Conservation (phyloP, 1,140 invertebrate genomes). For the Phymorhynchus buccinoides region DNA sequence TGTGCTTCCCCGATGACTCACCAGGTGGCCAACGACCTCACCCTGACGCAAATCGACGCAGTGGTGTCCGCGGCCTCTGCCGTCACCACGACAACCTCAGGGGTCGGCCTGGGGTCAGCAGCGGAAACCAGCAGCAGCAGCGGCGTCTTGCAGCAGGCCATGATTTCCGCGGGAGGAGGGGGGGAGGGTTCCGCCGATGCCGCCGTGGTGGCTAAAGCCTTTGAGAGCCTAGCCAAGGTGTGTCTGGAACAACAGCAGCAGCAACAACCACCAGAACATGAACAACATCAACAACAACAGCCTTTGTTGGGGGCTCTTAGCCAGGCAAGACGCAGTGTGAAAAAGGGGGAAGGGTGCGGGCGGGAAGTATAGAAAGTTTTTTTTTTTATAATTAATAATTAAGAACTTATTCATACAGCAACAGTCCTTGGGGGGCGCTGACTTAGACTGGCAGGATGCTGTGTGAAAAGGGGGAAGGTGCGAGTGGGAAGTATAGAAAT, state of each 20-base stretch:
- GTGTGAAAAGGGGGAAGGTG: no score
- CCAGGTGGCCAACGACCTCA: slow-evolving; percentile 7
- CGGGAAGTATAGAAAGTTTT: no score
- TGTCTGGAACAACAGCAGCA: slow-evolving; percentile 62
- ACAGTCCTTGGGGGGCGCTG: no score
- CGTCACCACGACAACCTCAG: background rate
- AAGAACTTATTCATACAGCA: no score
- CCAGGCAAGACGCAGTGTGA: background rate
- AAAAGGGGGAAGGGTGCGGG: background rate
- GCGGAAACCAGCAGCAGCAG: background rate
- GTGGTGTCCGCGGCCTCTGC: background rate
- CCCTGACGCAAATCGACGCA: slow-evolving; percentile 32
- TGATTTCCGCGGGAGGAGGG: slow-evolving; percentile 63
- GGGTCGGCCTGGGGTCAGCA: no score
- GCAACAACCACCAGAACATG: no score
- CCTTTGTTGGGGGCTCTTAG: background rate
- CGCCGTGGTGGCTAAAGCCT: slow-evolving; percentile 78
- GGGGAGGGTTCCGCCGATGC: slow-evolving; percentile 37
- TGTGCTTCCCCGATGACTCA: no score
- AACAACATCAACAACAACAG: no score
- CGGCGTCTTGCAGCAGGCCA: background rate
- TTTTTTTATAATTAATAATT: no score
- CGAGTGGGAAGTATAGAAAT: no score
- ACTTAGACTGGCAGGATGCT: no score
- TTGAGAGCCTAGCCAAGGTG: slow-evolving; percentile 84